phyloP scores from a whole-genome alignment of 2,797 vertebrate species.

The Liasis olivaceus region DNA sequence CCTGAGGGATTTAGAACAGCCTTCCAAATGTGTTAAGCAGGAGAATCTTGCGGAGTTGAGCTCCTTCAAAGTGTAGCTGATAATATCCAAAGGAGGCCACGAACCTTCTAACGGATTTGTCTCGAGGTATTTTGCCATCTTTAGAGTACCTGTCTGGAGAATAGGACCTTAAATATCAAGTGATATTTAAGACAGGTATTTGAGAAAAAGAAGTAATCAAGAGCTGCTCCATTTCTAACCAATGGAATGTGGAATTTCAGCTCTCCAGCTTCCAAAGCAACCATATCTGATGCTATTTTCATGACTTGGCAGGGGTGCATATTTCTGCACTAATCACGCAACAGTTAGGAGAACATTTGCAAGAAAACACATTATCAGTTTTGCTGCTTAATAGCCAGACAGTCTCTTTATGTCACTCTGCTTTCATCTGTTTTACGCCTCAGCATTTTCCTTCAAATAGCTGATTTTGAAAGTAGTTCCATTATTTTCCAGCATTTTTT shows the following conservation, averaged over 20 bases:
- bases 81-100: conserved; percentile 13
- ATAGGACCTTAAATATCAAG: background rate
- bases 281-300: background rate
- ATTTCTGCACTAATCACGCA: background rate
- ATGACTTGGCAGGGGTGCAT: background rate
- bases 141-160: conserved; percentile 4
- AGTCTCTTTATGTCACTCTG: background rate
- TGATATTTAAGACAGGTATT: conserved; percentile 4
- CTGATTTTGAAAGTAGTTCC: background rate
- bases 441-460: background rate
- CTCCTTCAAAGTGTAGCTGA: background rate
- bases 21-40: background rate
- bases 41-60: conserved; percentile 16
- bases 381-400: background rate
- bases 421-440: background rate
- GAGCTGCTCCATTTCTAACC: conserved; percentile 15
- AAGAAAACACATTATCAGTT: background rate
- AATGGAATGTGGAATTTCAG: conserved; percentile 5
- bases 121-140: background rate
- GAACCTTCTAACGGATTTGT: background rate
- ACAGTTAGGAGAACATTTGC: background rate
- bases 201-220: conserved; percentile 3
- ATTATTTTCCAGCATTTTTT: accelerated
- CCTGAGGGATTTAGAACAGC: background rate
- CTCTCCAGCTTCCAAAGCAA: conserved; percentile 12